Conservation (phyloP, 2,888 invertebrate genomes). For the Rhopalosiphum nymphaeae region DNA sequence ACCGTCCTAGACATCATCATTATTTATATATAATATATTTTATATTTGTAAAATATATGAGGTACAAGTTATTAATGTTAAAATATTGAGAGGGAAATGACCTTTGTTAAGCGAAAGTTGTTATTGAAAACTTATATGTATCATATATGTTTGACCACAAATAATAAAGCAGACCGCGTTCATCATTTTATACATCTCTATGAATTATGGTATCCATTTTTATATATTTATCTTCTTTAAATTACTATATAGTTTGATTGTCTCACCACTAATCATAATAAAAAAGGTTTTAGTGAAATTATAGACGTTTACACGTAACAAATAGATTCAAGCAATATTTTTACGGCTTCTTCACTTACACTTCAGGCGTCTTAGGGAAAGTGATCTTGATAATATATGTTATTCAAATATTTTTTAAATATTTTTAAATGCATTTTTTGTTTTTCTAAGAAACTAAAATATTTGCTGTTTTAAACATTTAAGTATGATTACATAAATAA, state of each 20-base stretch:
- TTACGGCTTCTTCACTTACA: neutral
- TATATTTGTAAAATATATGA: neutral
- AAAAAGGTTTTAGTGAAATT: neutral
- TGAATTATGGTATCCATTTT: neutral
- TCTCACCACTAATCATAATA: neutral
- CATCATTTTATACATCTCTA: neutral
- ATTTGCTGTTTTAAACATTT: neutral
- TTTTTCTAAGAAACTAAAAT: neutral
- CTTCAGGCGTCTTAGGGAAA: neutral
- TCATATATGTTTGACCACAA: conserved; percentile 10
- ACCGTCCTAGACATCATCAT: neutral
- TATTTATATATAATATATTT: neutral
- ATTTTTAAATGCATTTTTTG: neutral
- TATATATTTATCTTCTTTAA: neutral
- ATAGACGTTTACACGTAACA: neutral
- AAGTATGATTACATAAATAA: neutral
- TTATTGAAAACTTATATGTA: neutral
- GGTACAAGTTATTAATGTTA: neutral
- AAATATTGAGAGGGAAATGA: neutral
- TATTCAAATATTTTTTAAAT: neutral
- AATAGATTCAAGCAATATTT: neutral
- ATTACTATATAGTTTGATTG: neutral
- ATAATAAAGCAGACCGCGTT: neutral
- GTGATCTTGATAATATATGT: neutral
- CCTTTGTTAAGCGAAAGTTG: conserved; percentile 37